Percentiles rank a stretch among this genome's conserved stretches.
Evolutionary conservation across 1,140 invertebrate genomes (phyloP).

Genomic region (Acyrthosiphon pisum): DNA sequence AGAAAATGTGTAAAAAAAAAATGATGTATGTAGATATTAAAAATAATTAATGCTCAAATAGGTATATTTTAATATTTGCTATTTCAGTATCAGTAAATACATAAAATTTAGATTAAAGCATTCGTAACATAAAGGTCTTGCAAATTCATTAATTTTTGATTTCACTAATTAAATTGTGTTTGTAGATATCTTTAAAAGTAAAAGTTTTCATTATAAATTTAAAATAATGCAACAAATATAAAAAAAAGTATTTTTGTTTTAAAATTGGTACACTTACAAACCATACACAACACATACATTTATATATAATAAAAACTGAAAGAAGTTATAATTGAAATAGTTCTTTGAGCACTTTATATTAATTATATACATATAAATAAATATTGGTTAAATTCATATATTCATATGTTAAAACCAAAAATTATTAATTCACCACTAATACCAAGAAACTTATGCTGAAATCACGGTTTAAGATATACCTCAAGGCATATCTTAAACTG

Average conservation of each 20-base stretch:
- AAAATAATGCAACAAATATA: neutral
- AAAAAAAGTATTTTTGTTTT: neutral
- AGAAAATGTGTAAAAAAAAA: no score
- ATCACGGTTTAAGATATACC: no score
- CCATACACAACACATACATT: neutral
- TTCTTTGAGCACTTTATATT: neutral
- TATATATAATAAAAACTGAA: neutral
- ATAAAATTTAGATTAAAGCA: neutral
- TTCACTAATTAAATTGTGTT: neutral
- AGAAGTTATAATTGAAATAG: neutral
- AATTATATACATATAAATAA: conserved; percentile 21
- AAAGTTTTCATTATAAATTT: neutral
- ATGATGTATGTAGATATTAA: no score
- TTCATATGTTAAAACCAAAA: neutral
- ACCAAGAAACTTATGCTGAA: conserved; percentile 2
- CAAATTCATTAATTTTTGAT: neutral
- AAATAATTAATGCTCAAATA: no score
- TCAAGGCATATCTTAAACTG: no score
- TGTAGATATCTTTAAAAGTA: neutral
- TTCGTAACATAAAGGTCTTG: neutral
- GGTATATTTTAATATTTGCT: neutral
- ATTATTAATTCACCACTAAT: neutral
- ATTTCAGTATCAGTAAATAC: neutral
- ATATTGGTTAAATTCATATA: neutral
- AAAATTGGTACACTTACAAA: neutral